Evolutionary conservation across 2,888 invertebrate species (phyloP).

Genomic region (Eilema depressum): DNA sequence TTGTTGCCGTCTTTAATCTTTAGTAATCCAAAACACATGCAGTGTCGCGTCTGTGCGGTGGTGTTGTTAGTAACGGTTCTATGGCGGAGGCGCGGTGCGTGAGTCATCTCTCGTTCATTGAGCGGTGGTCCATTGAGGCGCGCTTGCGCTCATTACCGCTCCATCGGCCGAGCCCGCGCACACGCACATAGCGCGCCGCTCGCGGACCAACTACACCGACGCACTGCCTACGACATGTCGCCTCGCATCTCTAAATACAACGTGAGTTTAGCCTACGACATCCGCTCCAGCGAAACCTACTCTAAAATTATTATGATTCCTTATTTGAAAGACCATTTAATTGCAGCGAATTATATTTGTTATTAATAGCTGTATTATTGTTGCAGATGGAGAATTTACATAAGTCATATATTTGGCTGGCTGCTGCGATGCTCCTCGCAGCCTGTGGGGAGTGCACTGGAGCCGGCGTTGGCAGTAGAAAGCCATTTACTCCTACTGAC

Average conservation of each 20-base stretch:
- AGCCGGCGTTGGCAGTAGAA: constrained; percentile 76
- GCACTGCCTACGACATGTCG: constrained; percentile 77
- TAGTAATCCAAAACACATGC: constrained; percentile 67
- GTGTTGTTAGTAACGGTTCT: constrained; percentile 74
- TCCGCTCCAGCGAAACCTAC: constrained; percentile 69
- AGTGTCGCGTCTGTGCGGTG: constrained; percentile 70
- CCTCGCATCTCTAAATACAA: constrained; percentile 77
- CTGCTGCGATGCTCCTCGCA: constrained; percentile 74
- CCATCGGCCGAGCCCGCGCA: constrained; percentile 85
- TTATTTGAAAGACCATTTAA: constrained; percentile 48
- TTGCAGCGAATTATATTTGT: constrained; percentile 43
- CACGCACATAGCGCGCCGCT: constrained; percentile 82
- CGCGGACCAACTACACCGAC: constrained; percentile 74
- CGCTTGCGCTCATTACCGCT: constrained; percentile 84
- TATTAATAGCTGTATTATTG: constrained; percentile 54
- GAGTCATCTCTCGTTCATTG: constrained; percentile 82
- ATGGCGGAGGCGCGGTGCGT: constrained; percentile 82
- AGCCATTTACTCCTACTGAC: constrained; percentile 80
- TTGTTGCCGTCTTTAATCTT: constrained; percentile 39
- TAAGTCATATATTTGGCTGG: constrained; percentile 78
- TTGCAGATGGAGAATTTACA: constrained; percentile 81
- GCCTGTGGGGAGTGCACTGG: constrained; percentile 72
- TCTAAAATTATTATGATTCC: constrained; percentile 54
- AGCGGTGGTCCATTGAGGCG: constrained; percentile 82
- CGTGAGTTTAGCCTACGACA: constrained; percentile 82